phyloP scores from a whole-genome alignment of 2,113 vertebrate species.

The Centropus bengalensis region DNA sequence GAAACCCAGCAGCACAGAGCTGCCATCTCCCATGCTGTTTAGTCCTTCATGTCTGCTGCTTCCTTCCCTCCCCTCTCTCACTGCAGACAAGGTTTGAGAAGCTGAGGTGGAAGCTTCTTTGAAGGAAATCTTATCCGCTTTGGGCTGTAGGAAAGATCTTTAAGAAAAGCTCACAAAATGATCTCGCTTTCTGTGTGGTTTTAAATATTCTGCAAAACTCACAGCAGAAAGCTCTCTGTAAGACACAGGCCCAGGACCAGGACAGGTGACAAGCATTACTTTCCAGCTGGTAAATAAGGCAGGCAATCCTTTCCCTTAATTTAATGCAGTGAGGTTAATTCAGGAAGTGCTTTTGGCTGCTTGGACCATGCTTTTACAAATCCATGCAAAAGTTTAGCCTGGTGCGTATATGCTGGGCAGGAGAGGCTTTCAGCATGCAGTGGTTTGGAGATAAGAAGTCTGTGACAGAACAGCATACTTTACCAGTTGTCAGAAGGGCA shows the following conservation, averaged over 20 bases:
- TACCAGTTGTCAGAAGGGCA: constrained; percentile 16
- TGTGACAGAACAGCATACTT: constrained; percentile 2
- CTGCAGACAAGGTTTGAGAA: background rate
- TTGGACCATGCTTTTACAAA: background rate
- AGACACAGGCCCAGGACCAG: background rate
- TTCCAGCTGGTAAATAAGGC: background rate
- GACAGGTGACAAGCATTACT: background rate
- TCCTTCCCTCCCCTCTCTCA: background rate
- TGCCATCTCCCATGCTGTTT: background rate
- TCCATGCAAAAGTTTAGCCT: background rate
- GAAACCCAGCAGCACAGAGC: background rate
- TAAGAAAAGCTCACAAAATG: background rate
- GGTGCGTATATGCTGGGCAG: background rate
- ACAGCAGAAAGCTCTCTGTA: background rate
- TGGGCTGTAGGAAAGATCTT: background rate
- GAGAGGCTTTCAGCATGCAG: background rate
- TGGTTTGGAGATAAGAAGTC: background rate
- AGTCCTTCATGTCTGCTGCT: background rate
- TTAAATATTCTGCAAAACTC: background rate
- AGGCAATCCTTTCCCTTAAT: background rate
- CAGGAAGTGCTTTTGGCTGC: background rate
- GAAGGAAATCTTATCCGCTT: background rate
- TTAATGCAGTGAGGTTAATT: background rate
- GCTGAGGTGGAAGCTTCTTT: background rate
- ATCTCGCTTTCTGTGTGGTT: background rate